Percentiles rank a stretch among this genome's conserved stretches.
phyloP scores from a whole-genome alignment of 2,888 invertebrate genomes.

The Xestobium rufovillosum region DNA sequence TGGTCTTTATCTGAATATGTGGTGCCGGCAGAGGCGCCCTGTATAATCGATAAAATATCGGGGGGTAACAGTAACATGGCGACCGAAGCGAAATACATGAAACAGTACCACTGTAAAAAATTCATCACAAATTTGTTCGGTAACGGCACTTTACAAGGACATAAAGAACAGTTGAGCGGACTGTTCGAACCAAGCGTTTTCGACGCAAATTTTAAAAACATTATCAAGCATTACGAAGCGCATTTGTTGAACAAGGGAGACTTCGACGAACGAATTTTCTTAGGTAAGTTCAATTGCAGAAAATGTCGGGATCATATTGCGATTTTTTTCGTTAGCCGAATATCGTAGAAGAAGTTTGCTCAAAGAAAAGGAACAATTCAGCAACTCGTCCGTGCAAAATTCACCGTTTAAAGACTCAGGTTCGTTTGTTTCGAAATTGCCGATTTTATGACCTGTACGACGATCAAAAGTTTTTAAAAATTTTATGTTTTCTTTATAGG shows the following conservation, averaged over 20 bases:
- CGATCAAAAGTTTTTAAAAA: too few species aligned
- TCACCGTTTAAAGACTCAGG: slow-evolving; percentile 3
- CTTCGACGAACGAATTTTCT: slow-evolving; percentile 94
- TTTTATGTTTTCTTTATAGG: too few species aligned
- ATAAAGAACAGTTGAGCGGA: slow-evolving; percentile 60
- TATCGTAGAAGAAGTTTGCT: slow-evolving; percentile 22
- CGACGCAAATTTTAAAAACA: slow-evolving; percentile 76
- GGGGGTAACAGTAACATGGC: slow-evolving; percentile 71
- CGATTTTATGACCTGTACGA: too few species aligned
- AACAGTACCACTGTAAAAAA: slow-evolving; percentile 78
- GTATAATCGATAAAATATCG: slow-evolving; percentile 77
- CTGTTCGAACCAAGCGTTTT: slow-evolving; percentile 73
- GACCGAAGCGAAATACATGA: slow-evolving; percentile 86
- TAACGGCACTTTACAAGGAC: slow-evolving; percentile 67
- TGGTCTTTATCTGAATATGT: slow-evolving; percentile 53
- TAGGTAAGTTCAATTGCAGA: slow-evolving; percentile 56
- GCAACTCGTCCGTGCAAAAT: neutral
- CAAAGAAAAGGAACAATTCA: slow-evolving; percentile 25
- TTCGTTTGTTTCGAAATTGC: too few species aligned
- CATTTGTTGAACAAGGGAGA: slow-evolving; percentile 87
- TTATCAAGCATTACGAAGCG: slow-evolving; percentile 84
- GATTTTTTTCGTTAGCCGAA: slow-evolving; percentile 23
- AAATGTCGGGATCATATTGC: slow-evolving; percentile 9
- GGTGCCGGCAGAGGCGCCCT: slow-evolving; percentile 61
- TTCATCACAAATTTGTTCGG: slow-evolving; percentile 70